Evolutionary conservation across 2,113 vertebrate genomes (phyloP), one percentile per base, ranked within the genome.

Genomic region (Girardinichthys multiradiatus): DNA sequence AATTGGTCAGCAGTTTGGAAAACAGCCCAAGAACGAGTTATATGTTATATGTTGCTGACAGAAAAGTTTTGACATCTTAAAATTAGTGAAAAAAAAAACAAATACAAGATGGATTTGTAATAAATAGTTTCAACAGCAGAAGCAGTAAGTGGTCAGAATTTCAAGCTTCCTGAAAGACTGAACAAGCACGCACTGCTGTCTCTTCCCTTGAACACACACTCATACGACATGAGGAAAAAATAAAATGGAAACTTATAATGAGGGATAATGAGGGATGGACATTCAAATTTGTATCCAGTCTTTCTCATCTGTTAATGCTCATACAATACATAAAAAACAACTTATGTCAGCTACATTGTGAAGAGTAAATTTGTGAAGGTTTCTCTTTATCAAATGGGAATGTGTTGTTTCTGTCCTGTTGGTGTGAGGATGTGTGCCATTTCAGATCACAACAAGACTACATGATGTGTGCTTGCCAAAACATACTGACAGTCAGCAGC

Each of bases 381-480:
- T 87, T 73, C 10, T 42, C 42, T 76, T 73, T 5, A 31, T 68
- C 72, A 51, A 75, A 72, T 65, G 69, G 64, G 62, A 72, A 42
- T 70, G 76, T 15, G 77, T 45, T 42, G 37, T 31, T 27, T 77
- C 66, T 64, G 83, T 70, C 31, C 24, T 67, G 65, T 74, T 59
- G 17, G 59, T 68, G 76, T 63, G 57, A 64, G 73, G 54, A 48
- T 28, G 69, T 14, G 67, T 31, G 12, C 57, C 31, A 24, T 57
- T 45, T 60, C 13, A 57, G 29, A 86, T 72, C 79, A 83, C 76
- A 84, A 80, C 77, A 83, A 82, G 57, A 84, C 77, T 80, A 82
- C 83, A 83, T 86, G 61, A 57, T 0, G 1, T 3, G 60, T 2
- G 58, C 86, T 82, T 84, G 81, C 83, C 87, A 90, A 87, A 89